Percentiles rank a stretch among this genome's conserved stretches.
phyloP scores from a whole-genome alignment of 2,113 vertebrate genomes.

The Chaenocephalus aceratus region DNA sequence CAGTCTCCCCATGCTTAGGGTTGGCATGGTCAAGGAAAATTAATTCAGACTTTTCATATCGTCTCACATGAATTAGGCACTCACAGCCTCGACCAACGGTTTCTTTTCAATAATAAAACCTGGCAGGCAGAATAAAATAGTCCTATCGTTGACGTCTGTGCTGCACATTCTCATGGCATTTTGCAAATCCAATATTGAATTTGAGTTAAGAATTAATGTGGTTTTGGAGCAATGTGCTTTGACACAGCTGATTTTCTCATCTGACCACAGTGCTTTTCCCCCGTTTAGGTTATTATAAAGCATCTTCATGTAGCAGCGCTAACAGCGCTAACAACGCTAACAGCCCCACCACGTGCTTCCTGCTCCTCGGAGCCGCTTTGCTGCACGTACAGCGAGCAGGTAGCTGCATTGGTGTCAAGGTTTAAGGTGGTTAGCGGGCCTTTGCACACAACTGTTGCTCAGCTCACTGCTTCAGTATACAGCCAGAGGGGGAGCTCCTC shows the following conservation, averaged over 20 bases:
- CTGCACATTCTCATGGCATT: constrained; percentile 43
- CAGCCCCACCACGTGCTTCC: constrained; percentile 22
- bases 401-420: constrained; percentile 51
- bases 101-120: constrained; percentile 63
- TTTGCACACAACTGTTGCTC: constrained; percentile 70
- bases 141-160: constrained; percentile 32
- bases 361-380: constrained; percentile 38
- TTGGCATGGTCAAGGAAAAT: constrained; percentile 61
- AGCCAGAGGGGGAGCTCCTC: constrained; percentile 72
- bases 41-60: constrained; percentile 73
- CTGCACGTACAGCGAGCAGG: constrained; percentile 32
- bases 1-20: constrained; percentile 35
- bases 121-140: constrained; percentile 68
- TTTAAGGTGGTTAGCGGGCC: constrained; percentile 54
- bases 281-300: constrained; percentile 16
- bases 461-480: constrained; percentile 57
- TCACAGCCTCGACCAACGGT: constrained; percentile 22
- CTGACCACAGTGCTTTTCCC: constrained; percentile 12
- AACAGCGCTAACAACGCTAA: neutral
- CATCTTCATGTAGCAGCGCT: constrained; percentile 7
- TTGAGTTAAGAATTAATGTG: constrained; percentile 42
- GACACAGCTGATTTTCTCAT: constrained; percentile 63
- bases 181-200: constrained; percentile 62
- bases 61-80: constrained; percentile 60
- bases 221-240: constrained; percentile 56